A percentile compares a stretch with the other conserved stretches of the same genome.
Conservation (phyloP, 2,113 vertebrate species). For the Stictonetta naevosa region DNA sequence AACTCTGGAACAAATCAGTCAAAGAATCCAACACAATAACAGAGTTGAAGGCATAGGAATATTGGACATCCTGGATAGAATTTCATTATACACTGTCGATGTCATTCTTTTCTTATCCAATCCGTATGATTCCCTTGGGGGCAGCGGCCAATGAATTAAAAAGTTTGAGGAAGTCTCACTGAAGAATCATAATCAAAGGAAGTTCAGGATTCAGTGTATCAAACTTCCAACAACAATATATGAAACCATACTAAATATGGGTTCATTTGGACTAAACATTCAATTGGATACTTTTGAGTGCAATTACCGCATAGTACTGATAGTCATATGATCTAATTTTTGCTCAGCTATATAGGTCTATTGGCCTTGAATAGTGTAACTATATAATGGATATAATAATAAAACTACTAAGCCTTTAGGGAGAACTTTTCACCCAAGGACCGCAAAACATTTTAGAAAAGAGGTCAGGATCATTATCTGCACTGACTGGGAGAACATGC, state of each 20-base stretch:
- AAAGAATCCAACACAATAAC: constrained; percentile 67
- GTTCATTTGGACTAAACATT: constrained; percentile 65
- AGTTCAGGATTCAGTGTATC: constrained; percentile 22
- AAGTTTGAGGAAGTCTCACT: constrained; percentile 45
- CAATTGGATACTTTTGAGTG: constrained; percentile 7
- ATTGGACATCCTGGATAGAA: constrained; percentile 29
- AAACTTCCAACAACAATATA: constrained; percentile 10
- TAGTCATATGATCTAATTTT: constrained; percentile 45
- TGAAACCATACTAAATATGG: constrained; percentile 44
- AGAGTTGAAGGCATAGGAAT: constrained; percentile 56
- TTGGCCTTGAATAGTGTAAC: constrained; percentile 44
- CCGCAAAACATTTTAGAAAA: constrained; percentile 56
- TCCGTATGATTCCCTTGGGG: constrained; percentile 55
- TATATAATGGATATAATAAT: constrained; percentile 59
- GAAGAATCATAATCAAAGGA: constrained; percentile 54
- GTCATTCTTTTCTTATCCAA: constrained; percentile 64
- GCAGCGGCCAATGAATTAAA: constrained; percentile 52
- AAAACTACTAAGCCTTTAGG: constrained; percentile 30
- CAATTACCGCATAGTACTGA: constrained; percentile 3
- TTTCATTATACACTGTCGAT: constrained; percentile 51
- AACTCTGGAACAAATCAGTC: constrained; percentile 57
- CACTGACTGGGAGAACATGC: neutral
- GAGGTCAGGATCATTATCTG: constrained; percentile 65
- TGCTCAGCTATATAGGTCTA: constrained; percentile 26
- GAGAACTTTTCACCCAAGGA: constrained; percentile 63